Base-by-base conservation (phyloP, 2,888 invertebrate species). In the Leptinotarsa peninsularis region DNA sequence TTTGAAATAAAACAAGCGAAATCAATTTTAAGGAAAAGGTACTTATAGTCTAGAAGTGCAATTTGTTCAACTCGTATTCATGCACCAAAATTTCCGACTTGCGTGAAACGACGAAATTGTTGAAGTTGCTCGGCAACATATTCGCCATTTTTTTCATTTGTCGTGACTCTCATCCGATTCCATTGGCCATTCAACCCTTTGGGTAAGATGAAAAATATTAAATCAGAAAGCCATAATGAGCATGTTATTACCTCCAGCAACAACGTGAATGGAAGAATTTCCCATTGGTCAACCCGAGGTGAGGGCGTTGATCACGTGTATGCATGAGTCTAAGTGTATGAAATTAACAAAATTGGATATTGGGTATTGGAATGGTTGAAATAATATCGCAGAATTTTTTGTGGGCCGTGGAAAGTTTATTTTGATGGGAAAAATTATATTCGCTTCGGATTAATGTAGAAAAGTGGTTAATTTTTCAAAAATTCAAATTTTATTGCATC, bases 171-270 rank as follows among this genome's bases (percentile, higher is more conserved):
- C 43, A 52, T 52, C n/a, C n/a, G 15, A 17, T 52, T n/a, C 15
- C 52, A n/a, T 52, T 52, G n/a, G 17, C 52, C 7, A 15, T 33
- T 17, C 15, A 43, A 33, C 63, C 43, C 63, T 63, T 63, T 33
- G 63, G 5, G 14, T 58, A 2, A 14, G 14, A 60, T n/a, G 27
- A 60, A 60, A 27, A 60, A 21, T 60, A 21, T 14, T 27, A 43
- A 43, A 43, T 43, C 21, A 21, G 15, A 60, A 60, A 60, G 23
- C 27, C n/a, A 10, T 5, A 5, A 21, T 58, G 14, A 14, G 5
- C n/a, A 27, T 63, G 33, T 63, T 18, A 63, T 63, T 63, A 63
- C 63, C 63, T 63, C 43, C n/a, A 7, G 43, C 63, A 43, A 63
- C n/a, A 4, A 43, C 63, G 63, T 43, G 60, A 15, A 60, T 60